Evolutionary conservation across 2,797 vertebrate genomes (phyloP).

Genomic region (Chromobotia macracanthus): DNA sequence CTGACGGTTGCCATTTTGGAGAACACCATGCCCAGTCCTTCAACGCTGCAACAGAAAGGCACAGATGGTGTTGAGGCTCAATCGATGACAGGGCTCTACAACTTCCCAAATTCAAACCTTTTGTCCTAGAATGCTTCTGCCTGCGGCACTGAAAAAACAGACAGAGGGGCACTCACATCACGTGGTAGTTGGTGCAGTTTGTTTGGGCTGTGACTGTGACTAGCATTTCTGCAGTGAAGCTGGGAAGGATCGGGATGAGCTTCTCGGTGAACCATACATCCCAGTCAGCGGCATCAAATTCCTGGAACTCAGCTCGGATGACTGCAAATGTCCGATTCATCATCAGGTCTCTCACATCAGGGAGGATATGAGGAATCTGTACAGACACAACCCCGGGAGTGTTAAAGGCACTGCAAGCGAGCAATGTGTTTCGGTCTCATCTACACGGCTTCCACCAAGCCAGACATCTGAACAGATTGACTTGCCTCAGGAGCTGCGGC

Average conservation of each 20-base stretch:
- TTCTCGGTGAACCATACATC: constrained; percentile 60
- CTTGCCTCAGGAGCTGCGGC: constrained; percentile 48
- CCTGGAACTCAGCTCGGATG: constrained; percentile 45
- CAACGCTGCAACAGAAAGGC: constrained; percentile 42
- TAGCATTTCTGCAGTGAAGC: constrained; percentile 64
- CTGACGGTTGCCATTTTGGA: not conserved
- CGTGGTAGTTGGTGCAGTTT: constrained; percentile 63
- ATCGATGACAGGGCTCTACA: not conserved
- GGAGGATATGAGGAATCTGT: not conserved
- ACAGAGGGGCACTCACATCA: constrained; percentile 60
- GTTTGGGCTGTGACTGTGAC: constrained; percentile 23
- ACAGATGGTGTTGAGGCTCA: not conserved
- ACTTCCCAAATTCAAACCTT: not conserved
- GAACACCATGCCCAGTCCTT: constrained; percentile 50
- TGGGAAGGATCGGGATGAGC: constrained; percentile 58
- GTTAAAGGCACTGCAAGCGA: not conserved
- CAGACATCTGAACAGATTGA: not conserved
- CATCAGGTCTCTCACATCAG: constrained; percentile 57
- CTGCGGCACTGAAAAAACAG: not conserved
- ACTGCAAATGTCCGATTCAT: constrained; percentile 61
- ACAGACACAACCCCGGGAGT: not conserved
- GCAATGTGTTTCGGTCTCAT: not conserved
- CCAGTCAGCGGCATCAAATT: constrained; percentile 53
- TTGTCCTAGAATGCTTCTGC: not conserved
- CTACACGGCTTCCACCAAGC: too few species aligned